These are phyloP conservation scores for Nasonia giraulti DNA, from an alignment of 1,140 invertebrate genomes.

Conservation along the genomic window DNA sequence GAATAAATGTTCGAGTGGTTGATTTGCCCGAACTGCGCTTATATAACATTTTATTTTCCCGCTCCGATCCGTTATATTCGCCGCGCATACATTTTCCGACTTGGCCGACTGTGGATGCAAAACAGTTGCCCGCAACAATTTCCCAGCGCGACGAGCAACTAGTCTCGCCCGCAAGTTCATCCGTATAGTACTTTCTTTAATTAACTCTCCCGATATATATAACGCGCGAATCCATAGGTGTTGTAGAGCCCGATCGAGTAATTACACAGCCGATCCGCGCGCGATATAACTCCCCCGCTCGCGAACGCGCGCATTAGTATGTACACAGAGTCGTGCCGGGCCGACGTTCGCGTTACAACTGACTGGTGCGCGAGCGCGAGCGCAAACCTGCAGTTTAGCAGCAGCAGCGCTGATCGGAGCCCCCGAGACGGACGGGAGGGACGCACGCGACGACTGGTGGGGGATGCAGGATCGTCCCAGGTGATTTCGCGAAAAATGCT, in stretches of 20 bases:
- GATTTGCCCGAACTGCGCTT: no score
- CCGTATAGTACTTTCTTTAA: no score
- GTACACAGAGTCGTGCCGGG: constrained; percentile 3
- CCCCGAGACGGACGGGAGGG: background rate
- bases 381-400: background rate
- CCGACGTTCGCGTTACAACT: constrained; percentile 10
- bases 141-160: constrained; percentile 45
- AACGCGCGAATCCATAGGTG: no score
- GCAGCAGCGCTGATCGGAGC: background rate
- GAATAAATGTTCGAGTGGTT: no score
- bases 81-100: no score
- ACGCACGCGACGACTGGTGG: constrained; percentile 4
- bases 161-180: no score
- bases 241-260: no score
- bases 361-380: background rate
- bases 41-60: no score
- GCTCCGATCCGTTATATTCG: no score
- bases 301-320: constrained; percentile 26
- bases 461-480: constrained; percentile 1
- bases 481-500: constrained; percentile 13
- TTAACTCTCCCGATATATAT: no score
- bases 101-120: no score
- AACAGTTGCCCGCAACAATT: constrained; percentile 17
- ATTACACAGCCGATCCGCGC: no score
- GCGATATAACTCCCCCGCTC: constrained; percentile 41